Evolutionary conservation across 2,888 invertebrate species (phyloP).

Genomic region (Sphinx pinastri): DNA sequence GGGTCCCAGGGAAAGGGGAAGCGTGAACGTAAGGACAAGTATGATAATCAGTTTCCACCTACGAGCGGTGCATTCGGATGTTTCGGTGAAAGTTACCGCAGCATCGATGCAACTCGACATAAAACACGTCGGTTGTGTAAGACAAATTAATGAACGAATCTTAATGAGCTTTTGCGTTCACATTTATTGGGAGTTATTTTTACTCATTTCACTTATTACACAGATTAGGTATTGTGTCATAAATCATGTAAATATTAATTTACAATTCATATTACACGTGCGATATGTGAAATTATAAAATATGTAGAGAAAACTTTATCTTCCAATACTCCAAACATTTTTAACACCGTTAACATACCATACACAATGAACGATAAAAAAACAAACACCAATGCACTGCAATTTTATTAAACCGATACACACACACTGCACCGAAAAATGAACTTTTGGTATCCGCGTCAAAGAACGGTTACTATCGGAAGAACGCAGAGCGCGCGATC

Average conservation of each 20-base stretch:
- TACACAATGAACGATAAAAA: constrained; percentile 37
- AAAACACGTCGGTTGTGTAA: constrained; percentile 13
- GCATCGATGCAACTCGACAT: constrained; percentile 5
- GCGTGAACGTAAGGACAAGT: constrained; percentile 1
- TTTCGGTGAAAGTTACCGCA: constrained; percentile 18
- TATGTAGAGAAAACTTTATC: background rate
- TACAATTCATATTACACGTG: background rate
- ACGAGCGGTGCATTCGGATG: constrained; percentile 7
- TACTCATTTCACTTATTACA: background rate
- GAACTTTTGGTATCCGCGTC: constrained; percentile 50
- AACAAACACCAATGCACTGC: constrained; percentile 33
- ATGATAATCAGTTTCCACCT: constrained; percentile 27
- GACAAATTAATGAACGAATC: constrained; percentile 20
- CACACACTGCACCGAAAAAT: constrained; percentile 48
- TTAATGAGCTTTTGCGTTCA: constrained; percentile 20
- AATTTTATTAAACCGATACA: constrained; percentile 52
- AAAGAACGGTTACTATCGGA: constrained; percentile 35
- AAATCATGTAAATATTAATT: background rate
- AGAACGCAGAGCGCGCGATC: constrained; percentile 57
- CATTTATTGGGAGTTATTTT: background rate
- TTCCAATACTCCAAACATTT: constrained; percentile 52
- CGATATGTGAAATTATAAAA: background rate
- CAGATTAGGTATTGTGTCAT: background rate
- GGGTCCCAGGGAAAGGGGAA: constrained; percentile 24
- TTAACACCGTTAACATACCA: constrained; percentile 42